Base-by-base conservation (phyloP, 2,888 invertebrate species). In the Lissonota sp. region DNA sequence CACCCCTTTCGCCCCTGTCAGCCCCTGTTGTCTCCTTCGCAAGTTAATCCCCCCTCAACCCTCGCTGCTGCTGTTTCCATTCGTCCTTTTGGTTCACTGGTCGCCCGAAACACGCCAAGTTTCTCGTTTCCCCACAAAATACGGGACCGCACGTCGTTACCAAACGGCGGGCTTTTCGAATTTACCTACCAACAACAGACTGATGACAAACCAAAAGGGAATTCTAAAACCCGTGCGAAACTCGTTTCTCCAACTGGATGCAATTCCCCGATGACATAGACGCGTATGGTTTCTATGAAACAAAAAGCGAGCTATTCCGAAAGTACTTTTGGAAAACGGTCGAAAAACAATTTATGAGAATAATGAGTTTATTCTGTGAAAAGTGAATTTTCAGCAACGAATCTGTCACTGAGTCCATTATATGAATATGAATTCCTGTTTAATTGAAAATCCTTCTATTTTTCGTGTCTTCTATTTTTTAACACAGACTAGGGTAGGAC, bases 71-170 rank as follows among this genome's bases (percentile, higher is more conserved):
- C 49, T 57, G 55, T 49, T 10, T 58, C 6, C 57, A 1, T n/a
- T 14, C 39, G 37, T 8, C 16, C 57, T 39, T 51, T 60, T 57
- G 60, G 60, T 60, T 40, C 66, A 16, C 8, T 8, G 69, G 37
- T 57, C 60, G 10, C 16, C 53, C 57, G 57, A 58, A 26, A 69
- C 16, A 40, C 62, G 58, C 63, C 57, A 78, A 81, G 70, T 81
- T 81, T 74, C 75, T 62, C 60, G 63, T 14, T 71, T 40, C 26
- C 16, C 60, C 71, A 40, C 63, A 72, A 78, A 73, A 77, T 74
- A 78, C 73, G 77, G 73, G 77, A 81, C 77, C 66, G 64, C 70
- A 67, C 42, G 71, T 63, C 69, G 16, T 58, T 53, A 16, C 74
- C 51, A 58, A 55, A 67, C 51, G 26, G 26, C 26, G 26, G 57